Percentiles rank a stretch among this genome's conserved stretches.
phyloP scores from a whole-genome alignment of 2,797 vertebrate species.

The Phrynocephalus guinanensis region DNA sequence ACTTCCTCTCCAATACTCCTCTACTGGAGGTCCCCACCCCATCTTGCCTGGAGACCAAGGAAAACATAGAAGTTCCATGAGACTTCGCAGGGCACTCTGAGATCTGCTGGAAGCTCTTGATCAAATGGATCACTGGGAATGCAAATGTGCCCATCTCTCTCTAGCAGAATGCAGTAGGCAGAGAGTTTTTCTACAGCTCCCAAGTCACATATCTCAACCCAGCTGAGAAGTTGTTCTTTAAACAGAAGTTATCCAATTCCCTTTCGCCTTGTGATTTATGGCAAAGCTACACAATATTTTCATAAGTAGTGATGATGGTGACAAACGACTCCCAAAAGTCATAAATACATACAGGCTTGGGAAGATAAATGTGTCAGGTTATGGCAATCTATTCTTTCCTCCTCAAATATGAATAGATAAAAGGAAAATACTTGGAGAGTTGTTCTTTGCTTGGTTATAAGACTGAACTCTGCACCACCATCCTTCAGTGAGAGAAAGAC shows the following conservation, averaged over 20 bases:
- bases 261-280: conserved; percentile 59
- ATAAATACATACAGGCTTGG: conserved; percentile 41
- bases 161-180: not conserved
- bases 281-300: conserved; percentile 39
- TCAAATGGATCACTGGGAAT: not conserved
- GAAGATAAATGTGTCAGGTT: conserved; percentile 62
- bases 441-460: conserved; percentile 57
- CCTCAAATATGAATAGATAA: conserved; percentile 51
- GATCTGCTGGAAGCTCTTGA: not conserved
- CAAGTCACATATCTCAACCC: conserved; percentile 19
- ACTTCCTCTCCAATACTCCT: no score
- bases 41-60: no score
- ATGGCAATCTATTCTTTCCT: conserved; percentile 55
- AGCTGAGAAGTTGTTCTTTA: conserved; percentile 42
- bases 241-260: conserved; percentile 21
- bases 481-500: conserved; percentile 45
- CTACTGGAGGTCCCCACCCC: no score
- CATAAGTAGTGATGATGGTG: conserved; percentile 55
- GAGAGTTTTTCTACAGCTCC: not conserved
- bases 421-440: conserved; percentile 56
- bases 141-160: not conserved
- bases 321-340: conserved; percentile 28
- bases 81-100: no score
- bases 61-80: no score
- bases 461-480: conserved; percentile 13